Percentiles rank a stretch among this genome's conserved stretches.
phyloP scores from a whole-genome alignment of 1,140 invertebrate genomes.

The Helicoverpa zea region DNA sequence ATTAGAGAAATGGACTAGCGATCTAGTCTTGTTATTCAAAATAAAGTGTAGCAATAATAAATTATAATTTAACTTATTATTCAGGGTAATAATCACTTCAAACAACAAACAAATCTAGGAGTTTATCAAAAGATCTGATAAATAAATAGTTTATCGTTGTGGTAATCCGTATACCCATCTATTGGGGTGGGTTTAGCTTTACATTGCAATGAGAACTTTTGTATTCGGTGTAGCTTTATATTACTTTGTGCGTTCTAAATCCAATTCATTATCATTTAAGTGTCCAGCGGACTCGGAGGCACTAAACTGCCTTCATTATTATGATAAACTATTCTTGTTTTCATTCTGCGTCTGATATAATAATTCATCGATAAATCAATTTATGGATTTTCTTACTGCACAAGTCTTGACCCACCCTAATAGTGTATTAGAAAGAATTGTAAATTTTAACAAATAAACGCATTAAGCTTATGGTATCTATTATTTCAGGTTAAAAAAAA shows the following conservation, averaged over 20 bases:
- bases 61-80: conserved; percentile 26
- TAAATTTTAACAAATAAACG: too few relatives aligned
- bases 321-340: too few relatives aligned
- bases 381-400: too few relatives aligned
- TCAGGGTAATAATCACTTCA: conserved; percentile 19
- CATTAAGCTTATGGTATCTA: background rate
- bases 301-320: too few relatives aligned
- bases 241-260: background rate
- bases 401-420: too few relatives aligned
- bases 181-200: background rate
- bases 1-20: conserved; percentile 1
- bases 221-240: background rate
- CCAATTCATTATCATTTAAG: too few relatives aligned
- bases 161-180: background rate
- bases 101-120: background rate
- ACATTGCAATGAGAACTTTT: background rate
- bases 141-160: too few relatives aligned
- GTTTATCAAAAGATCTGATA: background rate
- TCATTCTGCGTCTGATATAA: too few relatives aligned
- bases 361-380: too few relatives aligned
- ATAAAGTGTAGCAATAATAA: conserved; percentile 33
- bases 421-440: too few relatives aligned
- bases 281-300: too few relatives aligned
- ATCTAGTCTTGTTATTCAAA: conserved; percentile 1
- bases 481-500: background rate